A percentile compares a stretch with the other conserved stretches of the same genome.
phyloP scores from a whole-genome alignment of 1,140 invertebrate species.

The Colletes gigas region DNA sequence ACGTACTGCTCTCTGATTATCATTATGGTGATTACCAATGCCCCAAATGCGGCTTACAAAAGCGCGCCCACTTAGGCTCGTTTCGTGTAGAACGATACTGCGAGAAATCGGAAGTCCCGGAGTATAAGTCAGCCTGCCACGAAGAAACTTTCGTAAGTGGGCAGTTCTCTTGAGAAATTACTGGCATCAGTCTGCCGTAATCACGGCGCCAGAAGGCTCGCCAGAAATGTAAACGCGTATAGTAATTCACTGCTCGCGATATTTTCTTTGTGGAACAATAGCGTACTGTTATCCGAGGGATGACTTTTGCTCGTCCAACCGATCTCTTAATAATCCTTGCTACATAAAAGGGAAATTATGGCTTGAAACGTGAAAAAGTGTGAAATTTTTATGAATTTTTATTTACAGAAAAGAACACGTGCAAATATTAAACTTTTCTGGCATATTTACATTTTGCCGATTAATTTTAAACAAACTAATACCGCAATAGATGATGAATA shows the following conservation, averaged over 20 bases:
- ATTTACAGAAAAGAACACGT: too few relatives aligned
- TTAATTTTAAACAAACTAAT: too few relatives aligned
- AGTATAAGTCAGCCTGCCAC: slow-evolving; percentile 48
- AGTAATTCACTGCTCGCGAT: slow-evolving; percentile 55
- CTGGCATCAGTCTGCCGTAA: slow-evolving; percentile 64
- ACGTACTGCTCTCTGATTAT: slow-evolving; percentile 8
- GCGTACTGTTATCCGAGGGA: slow-evolving; percentile 28
- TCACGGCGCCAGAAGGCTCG: slow-evolving; percentile 54
- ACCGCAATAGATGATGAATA: too few relatives aligned
- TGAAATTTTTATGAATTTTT: too few relatives aligned
- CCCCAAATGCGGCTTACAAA: not conserved
- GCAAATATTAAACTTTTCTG: too few relatives aligned
- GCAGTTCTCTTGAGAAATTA: slow-evolving; percentile 66
- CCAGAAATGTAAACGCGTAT: slow-evolving; percentile 60
- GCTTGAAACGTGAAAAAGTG: too few relatives aligned
- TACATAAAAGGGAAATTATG: too few relatives aligned
- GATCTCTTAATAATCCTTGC: slow-evolving; percentile 15
- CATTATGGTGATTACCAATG: slow-evolving; percentile 18
- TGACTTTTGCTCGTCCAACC: slow-evolving; percentile 5
- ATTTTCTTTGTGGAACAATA: slow-evolving; percentile 44
- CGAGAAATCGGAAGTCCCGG: slow-evolving; percentile 41
- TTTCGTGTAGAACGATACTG: not conserved
- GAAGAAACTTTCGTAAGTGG: slow-evolving; percentile 65
- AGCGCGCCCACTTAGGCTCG: not conserved
- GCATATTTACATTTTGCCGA: too few relatives aligned